Evolutionary conservation across 2,888 invertebrate species (phyloP).

Genomic region (Drosophila infuscata): DNA sequence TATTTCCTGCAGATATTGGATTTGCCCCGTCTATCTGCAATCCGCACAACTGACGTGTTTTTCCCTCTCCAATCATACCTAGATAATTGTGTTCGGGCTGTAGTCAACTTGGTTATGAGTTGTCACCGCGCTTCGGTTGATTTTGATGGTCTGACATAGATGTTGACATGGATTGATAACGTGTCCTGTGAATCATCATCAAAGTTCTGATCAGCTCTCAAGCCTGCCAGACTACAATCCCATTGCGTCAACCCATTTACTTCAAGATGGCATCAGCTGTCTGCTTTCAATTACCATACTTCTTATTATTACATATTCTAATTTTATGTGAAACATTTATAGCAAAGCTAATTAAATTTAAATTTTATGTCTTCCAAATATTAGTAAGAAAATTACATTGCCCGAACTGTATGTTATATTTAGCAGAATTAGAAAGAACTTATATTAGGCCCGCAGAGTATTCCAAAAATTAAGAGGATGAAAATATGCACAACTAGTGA

Average conservation of each 20-base stretch:
- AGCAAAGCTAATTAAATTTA: not conserved
- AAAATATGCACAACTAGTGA: not conserved
- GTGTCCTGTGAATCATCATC: not conserved
- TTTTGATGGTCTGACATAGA: not conserved
- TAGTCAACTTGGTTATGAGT: not conserved
- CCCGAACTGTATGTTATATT: not conserved
- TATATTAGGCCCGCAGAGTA: not conserved
- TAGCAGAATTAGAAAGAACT: not conserved
- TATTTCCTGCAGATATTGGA: not conserved
- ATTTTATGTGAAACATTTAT: not conserved
- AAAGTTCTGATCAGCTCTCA: not conserved
- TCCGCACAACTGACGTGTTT: not conserved
- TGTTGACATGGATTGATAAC: not conserved
- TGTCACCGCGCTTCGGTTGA: not conserved
- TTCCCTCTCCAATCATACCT: not conserved
- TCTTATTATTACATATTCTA: not conserved
- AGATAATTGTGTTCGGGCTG: not conserved
- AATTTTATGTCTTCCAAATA: not conserved
- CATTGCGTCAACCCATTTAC: not conserved
- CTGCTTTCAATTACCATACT: not conserved
- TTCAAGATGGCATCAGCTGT: not conserved
- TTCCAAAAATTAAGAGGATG: not conserved
- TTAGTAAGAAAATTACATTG: not conserved
- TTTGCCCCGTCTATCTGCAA: not conserved
- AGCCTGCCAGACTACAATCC: not conserved